These are phyloP conservation scores for Caenorhabditis sp. DNA, from an alignment of 2,888 invertebrate species.

Conservation along the genomic window DNA sequence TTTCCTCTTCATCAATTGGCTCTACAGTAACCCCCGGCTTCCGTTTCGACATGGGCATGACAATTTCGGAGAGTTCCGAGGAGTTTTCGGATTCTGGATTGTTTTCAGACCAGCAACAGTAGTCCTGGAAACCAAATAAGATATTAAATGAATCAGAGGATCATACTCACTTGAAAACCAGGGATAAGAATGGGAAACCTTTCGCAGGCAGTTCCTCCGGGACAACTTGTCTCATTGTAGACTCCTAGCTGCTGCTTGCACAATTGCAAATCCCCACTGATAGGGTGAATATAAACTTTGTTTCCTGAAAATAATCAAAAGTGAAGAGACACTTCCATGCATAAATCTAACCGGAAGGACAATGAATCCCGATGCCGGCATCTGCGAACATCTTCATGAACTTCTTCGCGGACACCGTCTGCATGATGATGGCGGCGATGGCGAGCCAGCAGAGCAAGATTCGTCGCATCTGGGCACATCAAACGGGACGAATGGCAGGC, in stretches of 20 bases:
- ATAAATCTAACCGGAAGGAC: conserved; percentile 62
- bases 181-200: conserved; percentile 70
- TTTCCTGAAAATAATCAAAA: conserved; percentile 56
- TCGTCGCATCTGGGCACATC: conserved; percentile 49
- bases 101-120: conserved; percentile 68
- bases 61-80: conserved; percentile 11
- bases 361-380: conserved; percentile 66
- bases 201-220: conserved; percentile 72
- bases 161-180: conserved; percentile 69
- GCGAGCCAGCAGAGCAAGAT: conserved; percentile 39
- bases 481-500: conserved; percentile 37
- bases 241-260: conserved; percentile 70
- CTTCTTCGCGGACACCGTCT: conserved; percentile 10
- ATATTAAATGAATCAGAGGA: not conserved
- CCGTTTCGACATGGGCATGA: conserved; percentile 40
- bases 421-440: conserved; percentile 22
- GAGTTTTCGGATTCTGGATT: conserved; percentile 51
- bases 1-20: conserved; percentile 45
- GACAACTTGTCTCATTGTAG: conserved; percentile 72
- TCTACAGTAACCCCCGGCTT: conserved; percentile 52
- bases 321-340: not conserved
- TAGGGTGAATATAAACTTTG: conserved; percentile 69
- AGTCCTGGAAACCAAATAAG: conserved; percentile 51
- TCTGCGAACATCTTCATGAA: conserved; percentile 67
- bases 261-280: conserved; percentile 69